Base-by-base conservation (phyloP, 2,888 invertebrate species). In the Limnephilus lunatus region DNA sequence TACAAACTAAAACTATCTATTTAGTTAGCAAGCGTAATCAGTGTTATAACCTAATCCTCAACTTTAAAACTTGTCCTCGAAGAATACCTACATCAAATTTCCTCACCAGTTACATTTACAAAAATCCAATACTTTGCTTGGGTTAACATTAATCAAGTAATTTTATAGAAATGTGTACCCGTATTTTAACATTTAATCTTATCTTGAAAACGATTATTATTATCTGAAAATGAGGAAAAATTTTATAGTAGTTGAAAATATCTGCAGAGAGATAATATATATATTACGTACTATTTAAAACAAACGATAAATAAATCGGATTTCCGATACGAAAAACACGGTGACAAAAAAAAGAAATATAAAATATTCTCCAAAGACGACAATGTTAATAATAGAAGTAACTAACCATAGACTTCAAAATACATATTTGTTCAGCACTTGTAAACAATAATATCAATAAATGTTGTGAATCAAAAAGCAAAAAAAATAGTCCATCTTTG, bases 11-110 rank as follows among this genome's bases (percentile, higher is more conserved):
- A 85, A 39, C 44, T 87, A 91, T 91, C 12, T 87, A 85, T 86
- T 87, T 81, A 91, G 68, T 91, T 19, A 87, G 87, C 44, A 91
- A 91, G 91, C 91, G 91, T 91, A 91, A 82, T 91, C 91, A 91
- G 88, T 91, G 80, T 82, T 82, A 39, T 86, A 87, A 80, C 81
- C 91, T 91, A 91, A 35, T 31, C 48, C 30, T 82, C 83, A 90
- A n/a, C 44, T 48, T 44, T 48, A 31, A 85, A 85, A 91, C 25
- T 81, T 91, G 87, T 91, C 86, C 86, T 91, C 81, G 87, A 91
- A 91, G 91, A 86, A 81, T 39, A 39, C 9, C 14, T 82, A 32
- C 32, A 82, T 32, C 32, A 31, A 82, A 32, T 82, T 82, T 82
- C 14, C 82, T 32, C 15, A 82, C 19, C 32, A 3, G 4, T 31